Evolutionary conservation across 2,113 vertebrate species (phyloP).

Genomic region (Protobothrops flavoviridis): DNA sequence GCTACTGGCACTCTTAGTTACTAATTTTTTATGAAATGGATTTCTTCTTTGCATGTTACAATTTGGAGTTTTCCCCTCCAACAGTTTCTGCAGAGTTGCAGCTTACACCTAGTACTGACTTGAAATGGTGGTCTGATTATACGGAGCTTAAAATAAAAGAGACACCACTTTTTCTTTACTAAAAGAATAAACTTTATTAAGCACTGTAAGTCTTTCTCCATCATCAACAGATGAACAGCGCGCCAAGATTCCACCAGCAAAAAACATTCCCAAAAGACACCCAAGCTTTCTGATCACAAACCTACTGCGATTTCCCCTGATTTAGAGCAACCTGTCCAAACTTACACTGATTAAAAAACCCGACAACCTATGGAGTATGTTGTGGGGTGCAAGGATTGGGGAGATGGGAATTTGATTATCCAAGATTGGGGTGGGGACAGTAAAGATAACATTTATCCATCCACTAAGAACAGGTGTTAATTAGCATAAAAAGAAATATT

Average conservation of each 20-base stretch:
- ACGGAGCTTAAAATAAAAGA: neutral
- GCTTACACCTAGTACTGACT: neutral
- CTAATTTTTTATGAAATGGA: neutral
- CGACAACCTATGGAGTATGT: conserved; percentile 65
- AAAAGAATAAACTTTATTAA: conserved; percentile 77
- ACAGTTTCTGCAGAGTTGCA: neutral
- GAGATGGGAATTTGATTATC: conserved; percentile 52
- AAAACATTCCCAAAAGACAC: conserved; percentile 64
- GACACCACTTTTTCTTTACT: conserved; percentile 49
- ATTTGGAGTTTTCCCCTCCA: neutral
- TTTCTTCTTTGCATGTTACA: neutral
- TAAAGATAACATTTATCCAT: conserved; percentile 68
- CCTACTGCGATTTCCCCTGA: conserved; percentile 55
- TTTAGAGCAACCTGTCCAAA: conserved; percentile 66
- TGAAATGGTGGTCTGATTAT: neutral
- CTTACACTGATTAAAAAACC: conserved; percentile 66
- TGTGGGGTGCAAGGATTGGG: conserved; percentile 44
- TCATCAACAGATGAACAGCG: conserved; percentile 62
- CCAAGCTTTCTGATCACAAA: conserved; percentile 40
- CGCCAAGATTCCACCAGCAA: conserved; percentile 59
- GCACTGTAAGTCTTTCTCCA: conserved; percentile 73
- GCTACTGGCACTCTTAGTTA: neutral
- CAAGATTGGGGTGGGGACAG: conserved; percentile 61
- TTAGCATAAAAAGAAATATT: conserved; percentile 56
- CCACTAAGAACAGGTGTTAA: conserved; percentile 68